Conservation (phyloP, 1,140 invertebrate species). For the Cydia amplana region DNA sequence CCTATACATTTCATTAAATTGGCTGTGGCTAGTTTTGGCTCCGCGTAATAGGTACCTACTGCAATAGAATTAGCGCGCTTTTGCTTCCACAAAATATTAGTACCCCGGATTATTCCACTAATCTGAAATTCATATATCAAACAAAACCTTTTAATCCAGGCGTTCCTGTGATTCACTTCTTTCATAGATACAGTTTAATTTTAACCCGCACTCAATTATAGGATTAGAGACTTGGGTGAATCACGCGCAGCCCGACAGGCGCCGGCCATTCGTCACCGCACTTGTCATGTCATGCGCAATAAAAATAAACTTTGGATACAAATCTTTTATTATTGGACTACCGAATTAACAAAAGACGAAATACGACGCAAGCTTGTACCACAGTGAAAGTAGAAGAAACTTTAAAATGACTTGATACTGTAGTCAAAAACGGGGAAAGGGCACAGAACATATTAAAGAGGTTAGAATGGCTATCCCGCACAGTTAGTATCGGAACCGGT, state of each 20-base stretch:
- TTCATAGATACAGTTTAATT: constrained; percentile 23
- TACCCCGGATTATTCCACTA: not conserved
- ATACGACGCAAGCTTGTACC: not conserved
- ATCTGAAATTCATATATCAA: not conserved
- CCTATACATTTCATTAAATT: no score
- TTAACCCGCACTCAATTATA: constrained; percentile 22
- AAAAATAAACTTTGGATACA: constrained; percentile 29
- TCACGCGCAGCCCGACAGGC: constrained; percentile 24
- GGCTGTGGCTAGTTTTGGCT: no score
- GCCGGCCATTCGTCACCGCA: constrained; percentile 12
- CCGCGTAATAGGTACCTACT: no score
- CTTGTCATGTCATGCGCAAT: constrained; percentile 24
- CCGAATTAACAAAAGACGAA: constrained; percentile 12
- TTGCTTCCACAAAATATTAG: no score
- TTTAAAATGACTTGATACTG: not conserved
- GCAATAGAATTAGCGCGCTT: no score
- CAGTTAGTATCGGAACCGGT: no score
- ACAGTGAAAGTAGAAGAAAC: not conserved
- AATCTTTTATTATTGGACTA: constrained; percentile 30
- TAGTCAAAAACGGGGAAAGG: not conserved
- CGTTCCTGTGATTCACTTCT: constrained; percentile 4
- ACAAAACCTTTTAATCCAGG: not conserved
- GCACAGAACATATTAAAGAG: no score
- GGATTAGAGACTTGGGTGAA: constrained; percentile 25
- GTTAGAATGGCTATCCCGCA: no score